Percentiles rank a stretch among this genome's conserved stretches.
These are phyloP conservation scores for Mayetiola destructor DNA, from an alignment of 2,888 invertebrate species.

Conservation along the genomic window DNA sequence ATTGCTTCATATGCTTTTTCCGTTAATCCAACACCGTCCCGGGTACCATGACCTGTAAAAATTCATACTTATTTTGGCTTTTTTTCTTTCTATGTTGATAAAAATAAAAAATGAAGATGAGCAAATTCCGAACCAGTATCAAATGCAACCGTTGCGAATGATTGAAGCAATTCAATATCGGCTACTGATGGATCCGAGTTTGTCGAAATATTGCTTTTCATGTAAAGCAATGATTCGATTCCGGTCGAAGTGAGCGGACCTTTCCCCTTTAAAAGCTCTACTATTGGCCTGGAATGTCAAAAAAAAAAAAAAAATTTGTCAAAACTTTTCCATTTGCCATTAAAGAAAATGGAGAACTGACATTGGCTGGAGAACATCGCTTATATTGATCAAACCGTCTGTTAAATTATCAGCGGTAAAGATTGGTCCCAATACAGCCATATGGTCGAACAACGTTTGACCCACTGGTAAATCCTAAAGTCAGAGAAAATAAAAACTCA, in stretches of 20 bases:
- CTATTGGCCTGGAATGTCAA: conserved; percentile 21
- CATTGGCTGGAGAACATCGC: not conserved
- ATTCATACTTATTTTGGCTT: conserved; percentile 22
- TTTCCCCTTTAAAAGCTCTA: conserved; percentile 26
- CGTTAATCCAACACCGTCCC: conserved; percentile 36
- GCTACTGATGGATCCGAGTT: conserved; percentile 41
- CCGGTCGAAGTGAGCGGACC: conserved; percentile 42
- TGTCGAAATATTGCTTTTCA: conserved; percentile 42
- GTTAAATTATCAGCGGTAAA: conserved; percentile 14
- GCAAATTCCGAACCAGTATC: conserved; percentile 36
- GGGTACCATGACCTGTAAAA: conserved; percentile 15
- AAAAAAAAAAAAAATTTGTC: not conserved
- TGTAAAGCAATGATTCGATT: conserved; percentile 43
- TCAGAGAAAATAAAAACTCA: not conserved
- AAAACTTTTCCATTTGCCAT: not conserved
- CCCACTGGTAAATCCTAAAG: conserved; percentile 38
- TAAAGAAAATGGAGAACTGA: not conserved
- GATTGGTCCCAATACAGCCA: conserved; percentile 39
- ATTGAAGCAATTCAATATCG: conserved; percentile 49
- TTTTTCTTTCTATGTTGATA: not conserved
- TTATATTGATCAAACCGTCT: conserved; percentile 6
- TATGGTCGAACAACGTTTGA: conserved; percentile 39
- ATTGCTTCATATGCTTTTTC: conserved; percentile 29
- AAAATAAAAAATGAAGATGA: not conserved
- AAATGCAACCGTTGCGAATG: conserved; percentile 42